Percentiles rank a stretch among this genome's conserved stretches.
Evolutionary conservation across 2,797 vertebrate genomes (phyloP).

Genomic region (Chiroxiphia lanceolata): DNA sequence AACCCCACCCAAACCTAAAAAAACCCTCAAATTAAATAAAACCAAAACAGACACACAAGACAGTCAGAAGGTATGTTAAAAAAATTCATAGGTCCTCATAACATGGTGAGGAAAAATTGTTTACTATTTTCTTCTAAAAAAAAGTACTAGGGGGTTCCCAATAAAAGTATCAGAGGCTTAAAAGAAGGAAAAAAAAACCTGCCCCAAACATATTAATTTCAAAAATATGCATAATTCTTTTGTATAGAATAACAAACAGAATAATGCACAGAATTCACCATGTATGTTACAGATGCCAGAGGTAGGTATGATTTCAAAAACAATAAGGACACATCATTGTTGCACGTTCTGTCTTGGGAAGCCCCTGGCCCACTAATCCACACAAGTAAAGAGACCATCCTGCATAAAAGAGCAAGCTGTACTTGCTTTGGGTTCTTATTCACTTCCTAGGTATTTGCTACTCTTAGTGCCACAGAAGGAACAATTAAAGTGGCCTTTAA

Average conservation of each 20-base stretch:
- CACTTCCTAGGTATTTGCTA: not conserved
- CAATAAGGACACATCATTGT: not conserved
- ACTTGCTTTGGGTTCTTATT: not conserved
- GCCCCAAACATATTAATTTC: fast-evolving
- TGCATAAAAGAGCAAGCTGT: not conserved
- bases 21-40: not conserved
- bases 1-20: too few species aligned
- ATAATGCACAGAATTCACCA: not conserved
- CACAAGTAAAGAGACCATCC: not conserved
- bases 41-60: not conserved
- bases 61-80: not conserved
- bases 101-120: not conserved
- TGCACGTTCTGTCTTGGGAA: not conserved
- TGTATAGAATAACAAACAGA: not conserved
- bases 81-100: not conserved
- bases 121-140: not conserved
- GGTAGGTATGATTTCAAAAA: not conserved
- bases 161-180: not conserved
- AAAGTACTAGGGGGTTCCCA: fast-evolving
- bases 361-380: not conserved
- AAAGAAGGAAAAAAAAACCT: not conserved
- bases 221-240: not conserved
- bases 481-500: not conserved
- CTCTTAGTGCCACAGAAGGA: not conserved
- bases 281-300: not conserved